Conservation (phyloP, 2,888 invertebrate species). For the Rhabditoides inermis region DNA sequence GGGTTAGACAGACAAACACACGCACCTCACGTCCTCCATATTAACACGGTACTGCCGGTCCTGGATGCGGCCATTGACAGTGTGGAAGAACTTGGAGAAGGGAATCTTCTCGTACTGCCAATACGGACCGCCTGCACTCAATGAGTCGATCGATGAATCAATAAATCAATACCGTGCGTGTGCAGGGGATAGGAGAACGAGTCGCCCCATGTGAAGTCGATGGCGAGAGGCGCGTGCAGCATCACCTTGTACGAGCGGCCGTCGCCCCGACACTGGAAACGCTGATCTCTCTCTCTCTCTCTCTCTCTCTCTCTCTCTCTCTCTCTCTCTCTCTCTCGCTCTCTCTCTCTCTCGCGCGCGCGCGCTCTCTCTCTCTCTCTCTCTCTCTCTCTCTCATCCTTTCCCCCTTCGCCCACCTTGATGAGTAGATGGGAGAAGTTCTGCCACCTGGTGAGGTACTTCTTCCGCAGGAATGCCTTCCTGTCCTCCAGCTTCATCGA, state of each 20-base stretch:
- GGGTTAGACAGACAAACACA: conserved; percentile 1
- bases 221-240: conserved; percentile 68
- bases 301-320: too few species aligned
- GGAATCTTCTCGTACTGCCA: conserved; percentile 74
- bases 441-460: conserved; percentile 36
- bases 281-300: too few species aligned
- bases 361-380: too few species aligned
- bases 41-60: conserved; percentile 38
- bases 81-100: conserved; percentile 44
- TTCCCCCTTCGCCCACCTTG: too few species aligned
- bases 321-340: too few species aligned
- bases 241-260: conserved; percentile 81
- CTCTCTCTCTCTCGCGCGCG: too few species aligned
- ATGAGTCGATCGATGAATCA: not conserved
- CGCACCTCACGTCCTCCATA: conserved; percentile 24
- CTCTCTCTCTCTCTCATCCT: too few species aligned
- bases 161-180: conserved; percentile 67
- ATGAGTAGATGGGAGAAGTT: conserved; percentile 45
- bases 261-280: conserved; percentile 67
- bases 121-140: conserved; percentile 68
- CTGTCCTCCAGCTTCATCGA: conserved; percentile 42
- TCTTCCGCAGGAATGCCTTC: conserved; percentile 38
- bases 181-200: conserved; percentile 75
- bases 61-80: conserved; percentile 46
- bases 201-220: conserved; percentile 82